Percentiles rank a stretch among this genome's conserved stretches.
phyloP scores from a whole-genome alignment of 1,140 invertebrate genomes.

The Hermetia illucens region DNA sequence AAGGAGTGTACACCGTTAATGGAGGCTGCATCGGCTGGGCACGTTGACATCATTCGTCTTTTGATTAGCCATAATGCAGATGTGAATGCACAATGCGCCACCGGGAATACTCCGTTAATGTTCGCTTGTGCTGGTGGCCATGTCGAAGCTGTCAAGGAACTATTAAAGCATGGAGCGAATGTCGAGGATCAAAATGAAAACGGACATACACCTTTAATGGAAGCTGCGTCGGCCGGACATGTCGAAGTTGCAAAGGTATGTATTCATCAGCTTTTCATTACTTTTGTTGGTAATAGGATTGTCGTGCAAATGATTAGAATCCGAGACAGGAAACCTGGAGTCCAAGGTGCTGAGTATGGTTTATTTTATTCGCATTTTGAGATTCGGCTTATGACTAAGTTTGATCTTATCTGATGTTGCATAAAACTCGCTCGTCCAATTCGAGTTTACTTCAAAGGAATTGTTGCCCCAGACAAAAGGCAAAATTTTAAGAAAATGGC shows the following conservation, averaged over 20 bases:
- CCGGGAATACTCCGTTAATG: constrained; percentile 94
- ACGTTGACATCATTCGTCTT: constrained; percentile 86
- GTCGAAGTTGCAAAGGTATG: constrained; percentile 75
- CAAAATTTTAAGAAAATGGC: no score
- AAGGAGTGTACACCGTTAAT: constrained; percentile 95
- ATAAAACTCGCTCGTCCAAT: no score
- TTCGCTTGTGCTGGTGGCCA: constrained; percentile 96
- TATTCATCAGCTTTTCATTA: background rate
- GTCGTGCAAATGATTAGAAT: constrained; percentile 25
- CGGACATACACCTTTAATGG: constrained; percentile 97
- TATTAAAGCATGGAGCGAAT: constrained; percentile 83
- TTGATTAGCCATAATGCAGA: constrained; percentile 85
- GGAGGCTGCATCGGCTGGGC: constrained; percentile 91
- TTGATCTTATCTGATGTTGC: constrained; percentile 29
- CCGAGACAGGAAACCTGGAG: constrained; percentile 24
- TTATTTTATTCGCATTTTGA: background rate
- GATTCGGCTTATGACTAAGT: constrained; percentile 16
- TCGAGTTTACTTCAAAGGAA: no score
- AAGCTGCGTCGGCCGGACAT: constrained; percentile 93
- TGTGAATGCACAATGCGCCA: constrained; percentile 91
- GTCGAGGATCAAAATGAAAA: constrained; percentile 99
- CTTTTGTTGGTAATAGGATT: background rate
- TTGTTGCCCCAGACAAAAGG: no score
- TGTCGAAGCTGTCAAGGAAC: constrained; percentile 75
- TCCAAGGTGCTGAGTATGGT: background rate